Base-by-base conservation (phyloP, 1,140 invertebrate genomes). In the Dreissena polymorpha region DNA sequence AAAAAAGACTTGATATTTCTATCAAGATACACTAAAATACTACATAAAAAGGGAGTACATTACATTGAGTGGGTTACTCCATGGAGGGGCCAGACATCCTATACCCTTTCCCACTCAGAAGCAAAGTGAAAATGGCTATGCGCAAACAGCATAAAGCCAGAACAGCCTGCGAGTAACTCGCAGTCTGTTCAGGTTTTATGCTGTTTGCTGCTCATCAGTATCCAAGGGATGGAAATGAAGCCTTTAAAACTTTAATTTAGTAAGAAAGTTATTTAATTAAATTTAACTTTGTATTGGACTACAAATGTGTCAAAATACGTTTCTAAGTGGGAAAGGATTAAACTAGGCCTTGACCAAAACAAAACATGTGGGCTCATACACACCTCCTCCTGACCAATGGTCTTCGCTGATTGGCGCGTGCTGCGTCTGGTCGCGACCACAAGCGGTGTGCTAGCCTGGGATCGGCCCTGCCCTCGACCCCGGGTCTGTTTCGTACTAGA, bases 391-490 rank as follows among this genome's bases (percentile, higher is more conserved):
- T 12, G 18, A 55, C 12, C 53, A 12, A 18, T 18, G 18, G 53
- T 18, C 14, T 75, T 74, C 1, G 75, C 76, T 55, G 86, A 84
- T 25, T 77, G 73, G 73, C 77, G 84, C 5, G 77, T 78, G 12
- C 50, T 78, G 3, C 75, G 16, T 18, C 75, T 78, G 51, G 75
- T 78, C n/a, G 60, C 63, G 5, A 78, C 65, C 1, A 12, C 49
- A 51, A 51, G 29, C 21, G 67, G 75, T 16, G 75, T 68, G 10
- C 18, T 65, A 23, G n/a, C 27, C 39, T 68, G 67, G 23, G 57
- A 57, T 21, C 55, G 27, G n/a, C 65, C 65, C 18, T 18, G 12
- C 12, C 53, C 53, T 14, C 75, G 27, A 18, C 74, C 74, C 53
- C 53, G 14, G 18, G 53, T 18, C 18, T 12, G 12, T 18, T 12